Base-by-base conservation (phyloP, 1,140 invertebrate genomes). In the Nixonia krombeini region DNA sequence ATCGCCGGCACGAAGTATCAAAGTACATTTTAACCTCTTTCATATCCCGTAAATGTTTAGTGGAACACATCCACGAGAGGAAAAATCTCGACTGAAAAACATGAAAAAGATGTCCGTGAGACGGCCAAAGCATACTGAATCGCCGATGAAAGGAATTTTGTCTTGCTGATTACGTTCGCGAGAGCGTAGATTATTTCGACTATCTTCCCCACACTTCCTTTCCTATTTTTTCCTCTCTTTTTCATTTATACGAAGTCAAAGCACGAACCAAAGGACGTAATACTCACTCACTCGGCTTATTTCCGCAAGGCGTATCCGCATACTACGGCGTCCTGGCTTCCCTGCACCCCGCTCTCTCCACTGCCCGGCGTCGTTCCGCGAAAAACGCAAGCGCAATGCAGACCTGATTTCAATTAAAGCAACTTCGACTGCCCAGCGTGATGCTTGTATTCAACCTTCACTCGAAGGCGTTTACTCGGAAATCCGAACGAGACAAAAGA, bases 391-490 rank as follows among this genome's bases (percentile, higher is more conserved):
- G 41, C 57, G 62, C 62, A 62, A 52, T 56, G 56, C 63, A 40
- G 35, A 45, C 58, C 72, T 75, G 71, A 74, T 76, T 73, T 75
- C 71, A 76, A 76, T 75, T 75, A 73, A 75, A 37, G 51, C 42
- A 40, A 56, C 46, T 56, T 33, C 29, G 29, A 33, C 46, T 44
- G 23, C 21, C 50, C 17, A 16, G n/a, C 28, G 41, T 25, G 17
- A 44, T 53, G 55, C 50, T 70, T 50, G 56, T 55, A 70, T 56
- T 65, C 61, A 52, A 45, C 16, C 40, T 46, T n/a, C 51, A 59
- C 25, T 45, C 49, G 33, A 52, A 29, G 45, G 33, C 15, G 25
- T 46, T 25, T 26, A 42, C 40, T 49, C 7, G 25, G 15, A 45
- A 62, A 51, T 51, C 41, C 37, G 13, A 68, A 31, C 15, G 46